A percentile compares a stretch with the other conserved stretches of the same genome.
Evolutionary conservation across 2,888 invertebrate genomes (phyloP).

Genomic region (Philaethria dido): DNA sequence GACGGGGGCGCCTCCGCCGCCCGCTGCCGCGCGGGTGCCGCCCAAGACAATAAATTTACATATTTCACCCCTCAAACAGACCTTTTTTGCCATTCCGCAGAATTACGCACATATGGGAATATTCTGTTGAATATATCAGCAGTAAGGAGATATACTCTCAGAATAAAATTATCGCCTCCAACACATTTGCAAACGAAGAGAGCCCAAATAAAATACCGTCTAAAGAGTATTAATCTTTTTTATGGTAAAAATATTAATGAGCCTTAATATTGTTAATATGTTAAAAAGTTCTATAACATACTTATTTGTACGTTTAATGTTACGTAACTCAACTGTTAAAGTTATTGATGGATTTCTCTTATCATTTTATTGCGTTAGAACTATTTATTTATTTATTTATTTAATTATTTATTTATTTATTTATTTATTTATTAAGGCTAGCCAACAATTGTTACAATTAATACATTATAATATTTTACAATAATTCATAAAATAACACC

Average conservation of each 20-base stretch:
- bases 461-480: too few relatives aligned
- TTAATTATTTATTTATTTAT: too few relatives aligned
- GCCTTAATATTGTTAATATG: conserved; percentile 1
- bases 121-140: conserved; percentile 83
- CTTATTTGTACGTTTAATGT: background rate
- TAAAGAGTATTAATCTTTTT: conserved; percentile 31
- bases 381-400: too few relatives aligned
- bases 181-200: conserved; percentile 78
- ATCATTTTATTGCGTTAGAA: background rate
- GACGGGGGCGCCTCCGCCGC: conserved; percentile 74
- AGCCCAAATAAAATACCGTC: conserved; percentile 47
- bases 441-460: too few relatives aligned
- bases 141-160: conserved; percentile 81
- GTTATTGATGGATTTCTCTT: conserved; percentile 5
- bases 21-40: conserved; percentile 73
- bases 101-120: conserved; percentile 85
- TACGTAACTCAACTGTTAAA: background rate
- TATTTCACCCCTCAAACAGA: conserved; percentile 84
- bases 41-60: conserved; percentile 85
- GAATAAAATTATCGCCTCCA: conserved; percentile 82
- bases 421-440: too few relatives aligned
- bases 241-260: conserved; percentile 27
- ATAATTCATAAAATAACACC: too few relatives aligned
- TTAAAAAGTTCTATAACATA: background rate
- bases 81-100: conserved; percentile 84